These are phyloP conservation scores for Eretmocerus hayati DNA, from an alignment of 2,888 invertebrate species.

Conservation along the genomic window DNA sequence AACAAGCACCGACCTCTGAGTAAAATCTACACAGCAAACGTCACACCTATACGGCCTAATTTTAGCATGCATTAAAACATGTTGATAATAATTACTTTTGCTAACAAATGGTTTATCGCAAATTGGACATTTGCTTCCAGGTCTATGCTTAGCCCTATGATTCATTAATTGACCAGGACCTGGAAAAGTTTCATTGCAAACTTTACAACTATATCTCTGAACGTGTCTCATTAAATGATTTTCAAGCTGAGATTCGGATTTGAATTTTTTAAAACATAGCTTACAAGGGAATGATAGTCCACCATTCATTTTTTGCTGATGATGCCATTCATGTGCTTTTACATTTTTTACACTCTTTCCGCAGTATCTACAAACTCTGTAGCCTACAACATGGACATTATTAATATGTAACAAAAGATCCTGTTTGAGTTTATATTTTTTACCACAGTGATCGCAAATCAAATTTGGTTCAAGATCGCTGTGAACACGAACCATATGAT, in stretches of 20 bases:
- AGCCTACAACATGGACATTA: conserved; percentile 15
- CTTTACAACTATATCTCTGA: conserved; percentile 27
- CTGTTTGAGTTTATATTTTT: conserved; percentile 38
- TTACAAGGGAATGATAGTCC: conserved; percentile 25
- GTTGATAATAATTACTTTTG: conserved; percentile 34
- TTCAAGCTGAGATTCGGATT: conserved; percentile 29
- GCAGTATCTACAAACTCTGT: conserved; percentile 32
- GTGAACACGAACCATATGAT: conserved; percentile 16
- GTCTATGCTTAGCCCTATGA: conserved; percentile 30
- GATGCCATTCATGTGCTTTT: conserved; percentile 34
- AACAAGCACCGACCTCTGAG: conserved; percentile 33
- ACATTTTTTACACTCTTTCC: conserved; percentile 32
- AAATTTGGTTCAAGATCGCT: conserved; percentile 13
- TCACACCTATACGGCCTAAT: conserved; percentile 38
- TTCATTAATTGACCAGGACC: conserved; percentile 27
- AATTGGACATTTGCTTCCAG: conserved; percentile 27
- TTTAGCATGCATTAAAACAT: conserved; percentile 36
- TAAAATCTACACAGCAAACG: conserved; percentile 33
- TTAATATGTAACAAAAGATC: conserved; percentile 34
- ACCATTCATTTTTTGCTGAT: conserved; percentile 23
- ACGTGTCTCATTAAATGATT: conserved; percentile 31
- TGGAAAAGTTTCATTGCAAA: conserved; percentile 28
- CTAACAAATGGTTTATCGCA: conserved; percentile 31
- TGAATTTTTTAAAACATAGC: conserved; percentile 32
- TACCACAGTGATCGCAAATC: conserved; percentile 34